Conservation (phyloP, 2,113 vertebrate species). For the Vanacampus margaritifer region DNA sequence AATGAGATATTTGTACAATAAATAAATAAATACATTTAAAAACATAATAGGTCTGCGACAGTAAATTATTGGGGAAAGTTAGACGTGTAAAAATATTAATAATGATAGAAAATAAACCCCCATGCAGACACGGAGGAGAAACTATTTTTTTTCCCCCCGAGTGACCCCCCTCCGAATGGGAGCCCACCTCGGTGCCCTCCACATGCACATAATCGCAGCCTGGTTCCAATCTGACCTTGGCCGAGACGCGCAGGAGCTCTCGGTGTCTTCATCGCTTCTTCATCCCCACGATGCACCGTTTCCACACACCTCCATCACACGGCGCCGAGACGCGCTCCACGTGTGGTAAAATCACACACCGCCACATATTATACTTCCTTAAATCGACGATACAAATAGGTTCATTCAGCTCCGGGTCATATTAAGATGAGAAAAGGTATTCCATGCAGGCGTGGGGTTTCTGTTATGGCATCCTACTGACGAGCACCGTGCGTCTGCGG, state of each 20-base stretch:
- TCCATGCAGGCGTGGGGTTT: conserved; percentile 17
- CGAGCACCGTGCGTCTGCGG: conserved; percentile 33
- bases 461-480: conserved; percentile 56
- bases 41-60: no score
- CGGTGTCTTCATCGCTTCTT: conserved; percentile 50
- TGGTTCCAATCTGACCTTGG: conserved; percentile 49
- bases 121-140: not conserved
- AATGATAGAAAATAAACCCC: not conserved
- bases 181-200: conserved; percentile 48
- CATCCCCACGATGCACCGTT: conserved; percentile 50
- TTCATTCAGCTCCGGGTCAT: not conserved
- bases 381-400: not conserved
- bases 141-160: not conserved
- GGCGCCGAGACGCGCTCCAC: conserved; percentile 46
- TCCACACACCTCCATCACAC: conserved; percentile 53
- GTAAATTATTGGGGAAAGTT: not conserved
- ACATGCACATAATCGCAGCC: conserved; percentile 38
- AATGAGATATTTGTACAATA: not conserved
- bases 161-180: conserved; percentile 23
- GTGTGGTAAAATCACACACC: conserved; percentile 31
- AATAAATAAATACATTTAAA: not conserved
- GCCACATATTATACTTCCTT: conserved; percentile 24
- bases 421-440: not conserved
- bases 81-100: not conserved
- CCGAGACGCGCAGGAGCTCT: conserved; percentile 30